A percentile compares a stretch with the other conserved stretches of the same genome.
Conservation (phyloP, 2,797 vertebrate genomes). For the Toxotes lorentzi region DNA sequence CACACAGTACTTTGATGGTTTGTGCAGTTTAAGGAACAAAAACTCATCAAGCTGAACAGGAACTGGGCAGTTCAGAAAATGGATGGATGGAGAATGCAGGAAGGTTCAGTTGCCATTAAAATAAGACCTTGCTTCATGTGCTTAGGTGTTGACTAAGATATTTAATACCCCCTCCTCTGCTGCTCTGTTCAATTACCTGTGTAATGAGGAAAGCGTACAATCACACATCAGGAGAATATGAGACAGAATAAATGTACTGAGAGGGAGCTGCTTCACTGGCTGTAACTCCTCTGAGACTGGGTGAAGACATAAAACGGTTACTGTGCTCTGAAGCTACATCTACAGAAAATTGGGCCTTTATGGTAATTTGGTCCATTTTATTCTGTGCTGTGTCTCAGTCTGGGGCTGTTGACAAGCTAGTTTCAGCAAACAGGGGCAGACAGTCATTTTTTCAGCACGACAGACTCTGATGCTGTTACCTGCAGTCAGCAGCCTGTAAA, state of each 20-base stretch:
- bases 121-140: constrained; percentile 30
- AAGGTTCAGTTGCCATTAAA: constrained; percentile 31
- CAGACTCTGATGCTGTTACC: constrained; percentile 44
- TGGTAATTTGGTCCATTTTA: constrained; percentile 69
- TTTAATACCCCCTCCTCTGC: constrained; percentile 42
- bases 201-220: constrained; percentile 58
- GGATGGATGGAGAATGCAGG: constrained; percentile 21
- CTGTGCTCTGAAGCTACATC: constrained; percentile 41
- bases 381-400: constrained; percentile 51
- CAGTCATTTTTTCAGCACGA: constrained; percentile 60
- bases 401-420: constrained; percentile 46
- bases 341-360: constrained; percentile 62
- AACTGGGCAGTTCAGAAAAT: constrained; percentile 13
- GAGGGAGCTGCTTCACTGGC: constrained; percentile 40
- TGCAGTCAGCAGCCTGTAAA: constrained; percentile 45
- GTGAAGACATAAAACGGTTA: constrained; percentile 47
- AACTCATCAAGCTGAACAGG: neutral
- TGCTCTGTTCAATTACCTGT: constrained; percentile 63
- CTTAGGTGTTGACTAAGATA: constrained; percentile 55
- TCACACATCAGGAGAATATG: constrained; percentile 41
- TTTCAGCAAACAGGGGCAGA: constrained; percentile 37
- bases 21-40: constrained; percentile 12
- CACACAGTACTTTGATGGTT: constrained; percentile 20
- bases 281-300: constrained; percentile 49
- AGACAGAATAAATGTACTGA: constrained; percentile 47